These are phyloP conservation scores for Notarius lentiginosus DNA, from an alignment of 2,113 vertebrate species.

Conservation along the genomic window DNA sequence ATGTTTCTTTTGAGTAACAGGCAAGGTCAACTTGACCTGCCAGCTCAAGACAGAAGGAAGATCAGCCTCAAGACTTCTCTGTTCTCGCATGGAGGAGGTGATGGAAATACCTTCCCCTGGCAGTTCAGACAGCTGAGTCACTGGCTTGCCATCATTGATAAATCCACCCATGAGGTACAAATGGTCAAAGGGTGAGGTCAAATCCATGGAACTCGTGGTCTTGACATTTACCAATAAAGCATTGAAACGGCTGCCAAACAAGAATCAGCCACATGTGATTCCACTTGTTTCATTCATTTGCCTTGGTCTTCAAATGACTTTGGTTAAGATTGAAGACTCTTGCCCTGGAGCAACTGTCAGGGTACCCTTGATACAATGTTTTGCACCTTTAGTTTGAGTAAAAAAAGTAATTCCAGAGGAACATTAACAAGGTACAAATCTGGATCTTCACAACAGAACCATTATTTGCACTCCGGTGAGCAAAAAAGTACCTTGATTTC, in stretches of 20 bases:
- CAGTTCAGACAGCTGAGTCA: not conserved
- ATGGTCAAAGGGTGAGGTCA: not conserved
- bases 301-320: not conserved
- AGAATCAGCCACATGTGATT: not conserved
- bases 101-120: not conserved
- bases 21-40: not conserved
- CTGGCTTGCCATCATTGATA: not conserved
- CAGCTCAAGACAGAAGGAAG: not conserved
- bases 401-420: not conserved
- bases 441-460: not conserved
- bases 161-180: not conserved
- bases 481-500: not conserved
- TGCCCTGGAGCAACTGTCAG: not conserved
- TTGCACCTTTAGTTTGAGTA: not conserved
- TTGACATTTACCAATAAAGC: not conserved
- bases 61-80: not conserved
- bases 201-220: not conserved
- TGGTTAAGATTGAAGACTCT: not conserved
- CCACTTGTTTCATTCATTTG: not conserved
- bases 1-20: not conserved
- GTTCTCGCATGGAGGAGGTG: not conserved
- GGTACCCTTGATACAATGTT: not conserved
- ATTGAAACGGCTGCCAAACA: not conserved
- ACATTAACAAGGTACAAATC: not conserved
- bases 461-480: not conserved